Evolutionary conservation across 37 sponge, comb jelly and placozoan genomes (phyloP).

Genomic region (Halichondria panicea): DNA sequence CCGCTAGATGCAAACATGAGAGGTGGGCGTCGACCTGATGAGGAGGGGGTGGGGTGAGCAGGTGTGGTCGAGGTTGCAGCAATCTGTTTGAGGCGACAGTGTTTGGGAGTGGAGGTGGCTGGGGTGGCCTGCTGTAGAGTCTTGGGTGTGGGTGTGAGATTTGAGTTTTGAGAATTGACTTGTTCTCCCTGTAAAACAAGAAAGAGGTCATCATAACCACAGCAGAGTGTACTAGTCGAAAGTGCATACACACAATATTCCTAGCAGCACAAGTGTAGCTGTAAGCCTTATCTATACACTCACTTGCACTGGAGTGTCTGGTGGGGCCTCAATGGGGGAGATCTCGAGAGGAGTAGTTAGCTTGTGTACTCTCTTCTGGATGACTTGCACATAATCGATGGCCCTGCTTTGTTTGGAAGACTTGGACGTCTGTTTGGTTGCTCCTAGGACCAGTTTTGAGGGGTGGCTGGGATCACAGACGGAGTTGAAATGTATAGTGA

Average conservation of each 20-base stretch:
- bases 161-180: slow-evolving; percentile 14
- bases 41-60: neutral
- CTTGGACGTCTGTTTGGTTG: slow-evolving; percentile 2
- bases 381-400: neutral
- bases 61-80: neutral
- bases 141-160: slow-evolving; percentile 7
- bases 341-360: neutral
- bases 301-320: slow-evolving; percentile 20
- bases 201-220: neutral
- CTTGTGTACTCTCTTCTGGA: neutral
- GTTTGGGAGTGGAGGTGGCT: slow-evolving; percentile 40
- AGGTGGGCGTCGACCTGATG: neutral
- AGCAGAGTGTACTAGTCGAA: neutral
- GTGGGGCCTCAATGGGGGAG: slow-evolving; percentile 33
- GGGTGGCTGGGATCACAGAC: slow-evolving; percentile 9
- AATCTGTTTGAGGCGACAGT: neutral
- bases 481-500: slow-evolving; percentile 7
- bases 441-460: slow-evolving; percentile 1
- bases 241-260: too few relatives aligned
- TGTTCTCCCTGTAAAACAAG: slow-evolving; percentile 15
- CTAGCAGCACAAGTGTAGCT: too few relatives aligned
- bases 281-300: too few relatives aligned
- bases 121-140: slow-evolving; percentile 12
- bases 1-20: slow-evolving; percentile 18
- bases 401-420: slow-evolving; percentile 18